Evolutionary conservation across 2,113 vertebrate genomes (phyloP).

Genomic region (Gasterosteus nipponicus): DNA sequence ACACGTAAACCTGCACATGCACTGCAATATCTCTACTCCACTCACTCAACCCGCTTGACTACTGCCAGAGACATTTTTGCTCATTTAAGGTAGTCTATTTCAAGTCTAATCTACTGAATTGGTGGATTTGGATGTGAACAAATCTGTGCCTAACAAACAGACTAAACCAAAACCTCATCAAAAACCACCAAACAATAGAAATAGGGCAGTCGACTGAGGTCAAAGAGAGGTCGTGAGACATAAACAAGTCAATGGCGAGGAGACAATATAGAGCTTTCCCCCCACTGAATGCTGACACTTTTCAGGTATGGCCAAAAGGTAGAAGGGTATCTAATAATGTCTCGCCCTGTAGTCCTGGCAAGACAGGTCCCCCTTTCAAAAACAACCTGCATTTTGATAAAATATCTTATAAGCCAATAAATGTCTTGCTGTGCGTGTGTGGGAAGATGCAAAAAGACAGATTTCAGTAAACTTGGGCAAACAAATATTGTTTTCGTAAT

Average conservation of each 20-base stretch:
- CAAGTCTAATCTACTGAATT: slow-evolving; percentile 8
- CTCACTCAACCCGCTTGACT: slow-evolving; percentile 16
- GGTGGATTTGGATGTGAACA: slow-evolving; percentile 24
- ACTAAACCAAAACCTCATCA: slow-evolving; percentile 43
- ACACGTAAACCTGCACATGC: slow-evolving; percentile 25
- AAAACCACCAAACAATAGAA: slow-evolving; percentile 38
- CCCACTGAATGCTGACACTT: slow-evolving; percentile 49
- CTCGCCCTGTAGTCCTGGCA: background rate
- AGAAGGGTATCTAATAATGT: slow-evolving; percentile 2
- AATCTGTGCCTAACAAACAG: slow-evolving; percentile 13
- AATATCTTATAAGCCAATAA: background rate
- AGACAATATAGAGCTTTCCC: slow-evolving; percentile 62
- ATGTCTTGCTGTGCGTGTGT: background rate
- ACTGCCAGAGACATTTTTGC: slow-evolving; percentile 8
- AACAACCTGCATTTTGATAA: slow-evolving; percentile 5
- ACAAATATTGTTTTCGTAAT: background rate
- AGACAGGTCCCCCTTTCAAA: slow-evolving; percentile 1
- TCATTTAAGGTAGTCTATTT: background rate
- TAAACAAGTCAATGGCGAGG: slow-evolving; percentile 59
- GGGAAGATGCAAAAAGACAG: background rate
- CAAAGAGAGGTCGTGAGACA: slow-evolving; percentile 72
- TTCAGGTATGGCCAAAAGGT: slow-evolving; percentile 27
- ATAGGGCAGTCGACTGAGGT: slow-evolving; percentile 49
- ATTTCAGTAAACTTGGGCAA: background rate
- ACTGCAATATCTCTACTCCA: slow-evolving; percentile 13